These are phyloP conservation scores for Thalassarche chlororhynchos DNA, from an alignment of 2,113 vertebrate genomes.

Conservation along the genomic window DNA sequence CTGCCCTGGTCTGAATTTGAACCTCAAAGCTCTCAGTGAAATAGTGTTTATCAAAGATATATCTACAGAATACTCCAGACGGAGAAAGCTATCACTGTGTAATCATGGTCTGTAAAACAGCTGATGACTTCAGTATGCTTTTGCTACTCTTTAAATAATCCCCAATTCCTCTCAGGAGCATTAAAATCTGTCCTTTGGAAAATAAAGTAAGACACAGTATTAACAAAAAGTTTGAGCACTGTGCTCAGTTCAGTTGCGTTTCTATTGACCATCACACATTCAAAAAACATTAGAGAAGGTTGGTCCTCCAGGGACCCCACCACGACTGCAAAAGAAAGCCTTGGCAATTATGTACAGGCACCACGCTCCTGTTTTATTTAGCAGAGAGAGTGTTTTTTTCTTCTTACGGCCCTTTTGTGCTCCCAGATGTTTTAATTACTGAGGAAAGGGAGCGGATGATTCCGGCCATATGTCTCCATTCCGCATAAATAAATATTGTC, in stretches of 20 bases:
- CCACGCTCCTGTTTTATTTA: slow-evolving; percentile 58
- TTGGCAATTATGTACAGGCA: slow-evolving; percentile 39
- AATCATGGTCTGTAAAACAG: background rate
- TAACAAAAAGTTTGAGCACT: background rate
- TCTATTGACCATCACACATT: slow-evolving; percentile 22
- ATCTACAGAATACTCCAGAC: slow-evolving; percentile 6
- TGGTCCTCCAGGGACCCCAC: slow-evolving; percentile 30
- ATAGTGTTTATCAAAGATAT: background rate
- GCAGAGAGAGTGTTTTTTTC: background rate
- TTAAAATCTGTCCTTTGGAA: slow-evolving; percentile 8
- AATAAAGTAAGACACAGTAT: background rate
- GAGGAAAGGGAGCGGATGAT: slow-evolving; percentile 91
- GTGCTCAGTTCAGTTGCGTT: background rate
- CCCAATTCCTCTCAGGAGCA: background rate
- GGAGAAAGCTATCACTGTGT: background rate
- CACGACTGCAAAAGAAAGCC: background rate
- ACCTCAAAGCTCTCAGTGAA: background rate
- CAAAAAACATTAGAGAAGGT: slow-evolving; percentile 36
- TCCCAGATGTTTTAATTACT: slow-evolving; percentile 98
- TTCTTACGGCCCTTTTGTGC: slow-evolving; percentile 66
- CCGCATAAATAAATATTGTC: slow-evolving; percentile 80
- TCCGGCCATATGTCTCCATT: slow-evolving; percentile 94
- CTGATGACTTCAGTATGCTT: slow-evolving; percentile 51
- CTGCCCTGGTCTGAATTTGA: slow-evolving; percentile 29
- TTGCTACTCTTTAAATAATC: slow-evolving; percentile 37